Evolutionary conservation across 2,888 invertebrate species (phyloP), one percentile per base, ranked within the genome.

Genomic region (Malthinus seriepunctatus): DNA sequence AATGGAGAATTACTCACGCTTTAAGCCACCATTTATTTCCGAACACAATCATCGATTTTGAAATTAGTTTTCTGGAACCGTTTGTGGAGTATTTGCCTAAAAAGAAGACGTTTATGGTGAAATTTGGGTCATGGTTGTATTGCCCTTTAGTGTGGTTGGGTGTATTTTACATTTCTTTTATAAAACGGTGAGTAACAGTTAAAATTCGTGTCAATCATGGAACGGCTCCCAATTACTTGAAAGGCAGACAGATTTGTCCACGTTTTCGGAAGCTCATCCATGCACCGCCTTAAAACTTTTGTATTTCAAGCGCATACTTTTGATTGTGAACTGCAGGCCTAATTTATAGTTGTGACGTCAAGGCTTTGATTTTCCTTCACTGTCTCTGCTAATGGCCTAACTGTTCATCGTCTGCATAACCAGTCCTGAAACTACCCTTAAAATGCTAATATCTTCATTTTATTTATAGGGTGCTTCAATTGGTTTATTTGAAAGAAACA

Each of bases 11-110:
- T 34, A 87, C 87, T 0, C 93, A 93, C 70, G 87, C 82, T 0
- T 73, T 93, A 45, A 91, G 91, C 32, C 93, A 93, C 74, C 93
- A 93, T 71, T 79, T 88, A 6, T 91, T 86, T 71, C 85, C 93
- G 0, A 93, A 93, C 72, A 90, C 91, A 0, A 77, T 88, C 4
- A 83, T 86, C 75, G 93, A 93, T 76, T 78, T 87, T 60, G 90
- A 93, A 73, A 79, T 92, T 9, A 85, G 87, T 47, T 78, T 82
- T 50, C 78, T 86, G 33, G 89, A 91, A 71, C 91, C 91, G 0
- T 71, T 88, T 33, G 73, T 90, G 1, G 81, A 84, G 39, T 92
- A 85, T 80, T 74, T 89, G 49, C 89, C 91, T 0, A 65, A 65
- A 1, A 76, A 86, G 42, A 87, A 86, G 72, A 80, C 82, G 12